Percentiles rank a stretch among this genome's conserved stretches.
Evolutionary conservation across 2,113 vertebrate species (phyloP).

Genomic region (Ceratotherium simum): DNA sequence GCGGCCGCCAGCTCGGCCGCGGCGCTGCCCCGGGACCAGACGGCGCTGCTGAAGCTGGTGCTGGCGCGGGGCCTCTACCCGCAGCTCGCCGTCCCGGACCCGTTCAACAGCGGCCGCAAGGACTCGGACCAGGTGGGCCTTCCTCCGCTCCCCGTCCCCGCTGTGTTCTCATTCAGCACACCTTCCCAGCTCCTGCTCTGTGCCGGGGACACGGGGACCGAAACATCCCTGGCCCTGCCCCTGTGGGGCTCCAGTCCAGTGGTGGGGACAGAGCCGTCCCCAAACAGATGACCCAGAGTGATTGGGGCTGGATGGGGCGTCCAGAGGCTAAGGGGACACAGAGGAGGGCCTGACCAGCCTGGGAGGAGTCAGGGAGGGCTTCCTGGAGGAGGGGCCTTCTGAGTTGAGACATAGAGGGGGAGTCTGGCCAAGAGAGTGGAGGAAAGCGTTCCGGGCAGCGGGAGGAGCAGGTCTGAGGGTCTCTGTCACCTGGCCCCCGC

Average conservation of each 20-base stretch:
- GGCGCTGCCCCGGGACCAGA: conserved; percentile 87
- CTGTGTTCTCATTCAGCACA: accelerated
- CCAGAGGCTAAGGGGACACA: background rate
- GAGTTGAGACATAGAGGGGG: background rate
- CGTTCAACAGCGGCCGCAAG: conserved; percentile 92
- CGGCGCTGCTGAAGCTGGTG: conserved; percentile 91
- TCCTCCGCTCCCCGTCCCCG: accelerated
- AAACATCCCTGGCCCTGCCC: background rate
- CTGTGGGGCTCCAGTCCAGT: background rate
- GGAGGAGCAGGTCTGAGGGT: background rate
- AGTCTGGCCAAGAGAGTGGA: background rate
- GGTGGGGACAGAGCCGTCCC: accelerated
- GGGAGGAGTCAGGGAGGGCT: background rate
- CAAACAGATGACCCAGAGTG: background rate
- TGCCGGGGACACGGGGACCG: background rate
- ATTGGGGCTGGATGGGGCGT: background rate
- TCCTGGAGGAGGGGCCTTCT: background rate
- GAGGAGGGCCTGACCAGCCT: background rate
- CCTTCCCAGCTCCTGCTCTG: accelerated
- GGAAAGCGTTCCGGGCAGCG: accelerated
- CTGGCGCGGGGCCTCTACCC: conserved; percentile 95
- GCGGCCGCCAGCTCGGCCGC: conserved; percentile 84
- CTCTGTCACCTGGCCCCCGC: accelerated
- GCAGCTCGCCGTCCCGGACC: conserved; percentile 93
- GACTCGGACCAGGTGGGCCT: conserved; percentile 93